A percentile compares a stretch with the other conserved stretches of the same genome.
Evolutionary conservation across 2,888 invertebrate genomes (phyloP).

Genomic region (Thecocarcelia acutangulata): DNA sequence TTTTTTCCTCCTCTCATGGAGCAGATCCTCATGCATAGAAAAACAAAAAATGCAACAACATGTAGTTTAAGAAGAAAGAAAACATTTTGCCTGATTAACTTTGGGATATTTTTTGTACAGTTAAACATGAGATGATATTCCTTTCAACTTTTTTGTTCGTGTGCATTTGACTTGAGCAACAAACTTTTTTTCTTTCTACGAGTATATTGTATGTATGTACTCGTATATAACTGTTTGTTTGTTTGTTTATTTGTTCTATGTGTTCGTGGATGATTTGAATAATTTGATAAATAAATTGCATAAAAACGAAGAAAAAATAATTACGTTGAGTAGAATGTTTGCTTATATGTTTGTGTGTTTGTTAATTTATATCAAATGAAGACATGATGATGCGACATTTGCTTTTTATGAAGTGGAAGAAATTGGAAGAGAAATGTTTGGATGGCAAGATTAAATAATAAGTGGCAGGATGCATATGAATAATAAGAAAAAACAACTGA

Average conservation of each 20-base stretch:
- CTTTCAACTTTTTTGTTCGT: too few relatives aligned
- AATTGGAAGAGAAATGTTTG: not conserved
- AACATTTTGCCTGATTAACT: slow-evolving; percentile 51
- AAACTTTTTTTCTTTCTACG: not conserved
- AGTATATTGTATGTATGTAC: too few relatives aligned
- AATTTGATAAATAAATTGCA: slow-evolving; percentile 50
- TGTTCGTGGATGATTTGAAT: slow-evolving; percentile 33
- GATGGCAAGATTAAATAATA: not conserved
- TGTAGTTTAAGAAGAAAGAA: slow-evolving; percentile 7
- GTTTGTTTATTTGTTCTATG: slow-evolving; percentile 3
- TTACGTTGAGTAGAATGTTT: slow-evolving; percentile 28
- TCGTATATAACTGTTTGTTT: not conserved
- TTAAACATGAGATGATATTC: slow-evolving; percentile 19
- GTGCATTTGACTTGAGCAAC: not conserved
- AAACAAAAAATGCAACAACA: slow-evolving; percentile 24
- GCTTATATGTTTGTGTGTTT: slow-evolving; percentile 2
- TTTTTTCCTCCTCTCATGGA: too few relatives aligned
- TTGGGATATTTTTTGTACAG: slow-evolving; percentile 52
- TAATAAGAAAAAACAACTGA: not conserved
- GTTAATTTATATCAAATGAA: slow-evolving; percentile 49
- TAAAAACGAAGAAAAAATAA: slow-evolving; percentile 8
- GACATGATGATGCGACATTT: slow-evolving; percentile 40
- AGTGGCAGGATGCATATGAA: not conserved
- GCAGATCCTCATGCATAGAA: not conserved
- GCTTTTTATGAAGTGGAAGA: slow-evolving; percentile 8